These are phyloP conservation scores for Steinernema hermaphroditum DNA, from an alignment of 2,888 invertebrate genomes.

Conservation along the genomic window DNA sequence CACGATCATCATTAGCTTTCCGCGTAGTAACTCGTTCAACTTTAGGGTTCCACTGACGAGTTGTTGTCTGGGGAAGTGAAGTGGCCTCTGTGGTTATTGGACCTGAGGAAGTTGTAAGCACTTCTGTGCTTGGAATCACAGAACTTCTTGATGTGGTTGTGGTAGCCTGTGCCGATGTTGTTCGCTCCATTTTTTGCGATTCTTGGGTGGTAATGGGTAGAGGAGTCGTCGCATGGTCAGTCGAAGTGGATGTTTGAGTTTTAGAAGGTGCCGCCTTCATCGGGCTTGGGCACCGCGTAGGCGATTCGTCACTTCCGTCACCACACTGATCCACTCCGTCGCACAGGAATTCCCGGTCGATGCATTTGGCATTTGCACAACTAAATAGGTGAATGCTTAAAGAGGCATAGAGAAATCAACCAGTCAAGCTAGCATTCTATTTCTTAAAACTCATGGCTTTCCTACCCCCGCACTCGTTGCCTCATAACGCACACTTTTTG, in stretches of 20 bases:
- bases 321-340: conserved; percentile 80
- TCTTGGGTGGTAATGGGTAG: neutral
- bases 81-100: neutral
- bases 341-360: conserved; percentile 67
- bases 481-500: too few species aligned
- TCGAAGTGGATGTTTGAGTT: neutral
- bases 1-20: neutral
- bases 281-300: neutral
- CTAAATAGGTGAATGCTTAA: neutral
- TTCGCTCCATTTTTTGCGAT: neutral
- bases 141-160: too few species aligned
- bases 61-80: neutral
- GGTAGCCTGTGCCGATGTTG: neutral
- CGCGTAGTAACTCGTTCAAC: neutral
- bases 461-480: too few species aligned
- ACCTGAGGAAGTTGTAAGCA: neutral
- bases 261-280: neutral
- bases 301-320: conserved; percentile 41
- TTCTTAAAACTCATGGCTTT: too few species aligned
- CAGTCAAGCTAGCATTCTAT: too few species aligned
- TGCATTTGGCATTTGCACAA: conserved; percentile 1
- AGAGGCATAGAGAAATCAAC: neutral
- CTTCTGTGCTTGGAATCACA: too few species aligned
- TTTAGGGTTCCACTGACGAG: neutral
- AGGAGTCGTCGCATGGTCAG: neutral